A percentile compares a stretch with the other conserved stretches of the same genome.
Evolutionary conservation across 23 tunicate genomes (phyloP).

Genomic region (Corella eumyota): DNA sequence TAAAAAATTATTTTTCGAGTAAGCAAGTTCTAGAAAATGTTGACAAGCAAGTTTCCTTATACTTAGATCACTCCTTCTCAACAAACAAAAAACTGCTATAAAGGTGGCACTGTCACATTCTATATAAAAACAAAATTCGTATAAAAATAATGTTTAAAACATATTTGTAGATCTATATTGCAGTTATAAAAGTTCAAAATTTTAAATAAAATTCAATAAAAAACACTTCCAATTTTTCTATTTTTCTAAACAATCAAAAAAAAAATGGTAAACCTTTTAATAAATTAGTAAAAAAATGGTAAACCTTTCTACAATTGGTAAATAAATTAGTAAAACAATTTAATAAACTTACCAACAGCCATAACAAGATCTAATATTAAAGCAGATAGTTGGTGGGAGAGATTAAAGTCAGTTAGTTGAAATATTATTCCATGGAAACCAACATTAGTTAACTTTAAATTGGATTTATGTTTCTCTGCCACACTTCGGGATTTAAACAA

Average conservation of each 20-base stretch:
- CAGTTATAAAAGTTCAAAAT: too few species aligned
- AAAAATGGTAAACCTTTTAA: too few species aligned
- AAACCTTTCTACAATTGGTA: too few species aligned
- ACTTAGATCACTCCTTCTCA: slow-evolving; percentile 3
- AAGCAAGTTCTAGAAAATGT: slow-evolving; percentile 40
- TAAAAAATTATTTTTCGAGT: slow-evolving; percentile 48
- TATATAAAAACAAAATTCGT: slow-evolving; percentile 5
- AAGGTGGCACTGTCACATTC: slow-evolving; percentile 53
- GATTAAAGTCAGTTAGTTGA: slow-evolving; percentile 10
- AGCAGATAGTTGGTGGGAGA: slow-evolving; percentile 10
- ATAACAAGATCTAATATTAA: slow-evolving; percentile 2
- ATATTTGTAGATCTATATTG: too few species aligned
- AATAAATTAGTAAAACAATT: too few species aligned
- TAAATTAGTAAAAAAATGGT: too few species aligned
- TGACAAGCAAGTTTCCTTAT: slow-evolving; percentile 25
- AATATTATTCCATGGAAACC: slow-evolving; percentile 41
- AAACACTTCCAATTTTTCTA: too few species aligned
- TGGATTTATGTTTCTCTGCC: slow-evolving; percentile 27
- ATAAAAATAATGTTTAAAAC: too few species aligned
- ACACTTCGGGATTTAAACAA: slow-evolving; percentile 18
- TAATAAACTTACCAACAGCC: not conserved
- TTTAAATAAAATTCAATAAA: too few species aligned
- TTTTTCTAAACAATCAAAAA: too few species aligned
- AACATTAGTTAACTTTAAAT: slow-evolving; percentile 22
- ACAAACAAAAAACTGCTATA: slow-evolving; percentile 24